A percentile compares a stretch with the other conserved stretches of the same genome.
Conservation (phyloP, 1,140 invertebrate genomes). For the Musca domestica region DNA sequence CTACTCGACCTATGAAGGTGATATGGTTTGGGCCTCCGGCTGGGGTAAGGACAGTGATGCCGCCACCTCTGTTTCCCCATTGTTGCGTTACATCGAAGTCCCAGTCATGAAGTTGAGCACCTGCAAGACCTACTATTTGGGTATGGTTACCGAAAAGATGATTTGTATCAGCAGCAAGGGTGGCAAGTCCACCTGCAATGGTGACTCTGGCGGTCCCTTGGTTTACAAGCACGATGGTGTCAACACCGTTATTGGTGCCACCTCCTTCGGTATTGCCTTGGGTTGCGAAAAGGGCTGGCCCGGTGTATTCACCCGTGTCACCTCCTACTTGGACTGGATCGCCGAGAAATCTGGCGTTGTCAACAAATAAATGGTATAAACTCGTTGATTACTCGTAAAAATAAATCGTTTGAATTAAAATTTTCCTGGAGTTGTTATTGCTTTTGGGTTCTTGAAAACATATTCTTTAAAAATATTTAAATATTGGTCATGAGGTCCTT, state of each 20-base stretch:
- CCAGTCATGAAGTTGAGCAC: slow-evolving; percentile 32
- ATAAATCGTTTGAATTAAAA: too few species aligned
- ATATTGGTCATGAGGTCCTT: too few species aligned
- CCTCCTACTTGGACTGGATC: slow-evolving; percentile 59
- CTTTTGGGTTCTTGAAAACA: too few species aligned
- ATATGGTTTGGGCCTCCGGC: too few species aligned
- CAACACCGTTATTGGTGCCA: slow-evolving; percentile 55
- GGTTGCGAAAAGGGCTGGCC: slow-evolving; percentile 58
- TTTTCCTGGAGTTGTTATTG: too few species aligned
- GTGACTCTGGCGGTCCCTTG: slow-evolving; percentile 60
- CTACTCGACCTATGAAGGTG: too few species aligned
- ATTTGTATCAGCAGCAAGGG: too few species aligned
- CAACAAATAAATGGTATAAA: slow-evolving; percentile 26
- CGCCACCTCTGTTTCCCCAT: slow-evolving; percentile 26
- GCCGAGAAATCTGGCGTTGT: slow-evolving; percentile 31
- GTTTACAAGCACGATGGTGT: slow-evolving; percentile 48
- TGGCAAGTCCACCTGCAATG: slow-evolving; percentile 47
- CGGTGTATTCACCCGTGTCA: slow-evolving; percentile 58
- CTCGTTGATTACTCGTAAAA: too few species aligned
- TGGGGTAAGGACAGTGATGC: slow-evolving; percentile 49
- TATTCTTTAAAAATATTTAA: too few species aligned
- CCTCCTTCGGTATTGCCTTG: slow-evolving; percentile 57
- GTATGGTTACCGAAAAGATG: too few species aligned
- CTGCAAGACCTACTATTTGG: too few species aligned
- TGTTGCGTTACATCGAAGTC: slow-evolving; percentile 38